Evolutionary conservation across 2,113 vertebrate genomes (phyloP), one percentile per base, ranked within the genome.

Genomic region (Cyprinodon brontotheroides): DNA sequence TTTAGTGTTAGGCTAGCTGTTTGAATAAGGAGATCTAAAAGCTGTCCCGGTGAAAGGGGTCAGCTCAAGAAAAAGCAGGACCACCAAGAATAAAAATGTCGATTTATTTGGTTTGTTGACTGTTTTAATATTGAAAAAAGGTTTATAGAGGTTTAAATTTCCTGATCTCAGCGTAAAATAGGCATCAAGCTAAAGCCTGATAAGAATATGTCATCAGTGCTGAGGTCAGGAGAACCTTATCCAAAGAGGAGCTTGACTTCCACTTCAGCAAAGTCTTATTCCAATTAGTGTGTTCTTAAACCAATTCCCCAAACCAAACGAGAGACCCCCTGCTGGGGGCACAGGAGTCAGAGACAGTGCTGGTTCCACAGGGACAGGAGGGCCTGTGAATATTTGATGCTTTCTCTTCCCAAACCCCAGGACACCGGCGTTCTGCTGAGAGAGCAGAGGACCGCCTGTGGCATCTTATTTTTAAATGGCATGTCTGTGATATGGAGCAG

Each of bases 381-480:
- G 66, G 68, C 47, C 75, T 75, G 50, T 91, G 79, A 90, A 91
- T 90, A 88, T 88, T 90, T 91, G 3, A 91, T 80, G 17, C 37
- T 20, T 50, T 74, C 79, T 2, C 3, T 77, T 77, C 66, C 62
- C 43, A 4, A 73, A 65, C 68, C 81, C 70, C 45, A 79, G 73
- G 65, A 45, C 60, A 66, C 59, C 78, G 47, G 70, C 38, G 15
- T 65, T 75, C 67, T 79, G 59, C 65, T 20, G 7, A 0, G 39
- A 65, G 63, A 53, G 6, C 1, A 37, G 74, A 78, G 60, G 45
- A 77, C 41, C 50, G 12, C n/a, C 74, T 70, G 57, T 59, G 11
- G 50, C 66, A 59, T 17, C 61, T 71, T 29, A 40, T 45, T 72
- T 71, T 7, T 2, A 61, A 60, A 79, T 40, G 10, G 61, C 62